Percentiles rank a stretch among this genome's conserved stretches.
Conservation (phyloP, 2,113 vertebrate species). For the Tonatia bakeri region DNA sequence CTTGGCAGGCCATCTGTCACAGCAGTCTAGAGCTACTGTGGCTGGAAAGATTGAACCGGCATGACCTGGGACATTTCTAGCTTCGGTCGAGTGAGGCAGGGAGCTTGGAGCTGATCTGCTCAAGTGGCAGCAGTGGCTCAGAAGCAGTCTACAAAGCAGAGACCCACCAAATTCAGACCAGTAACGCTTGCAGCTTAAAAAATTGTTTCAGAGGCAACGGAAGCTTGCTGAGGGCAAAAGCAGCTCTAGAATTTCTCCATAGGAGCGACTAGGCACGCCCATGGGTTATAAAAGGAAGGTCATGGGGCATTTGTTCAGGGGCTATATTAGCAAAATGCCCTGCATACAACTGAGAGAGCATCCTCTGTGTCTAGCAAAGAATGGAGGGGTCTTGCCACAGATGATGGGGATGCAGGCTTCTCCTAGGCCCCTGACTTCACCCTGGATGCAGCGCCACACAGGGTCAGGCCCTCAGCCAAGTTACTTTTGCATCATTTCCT, state of each 20-base stretch:
- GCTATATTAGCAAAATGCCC: background rate
- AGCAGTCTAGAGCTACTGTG: background rate
- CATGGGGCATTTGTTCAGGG: background rate
- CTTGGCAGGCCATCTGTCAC: background rate
- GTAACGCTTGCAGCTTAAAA: background rate
- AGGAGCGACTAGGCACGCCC: background rate
- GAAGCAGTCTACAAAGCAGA: background rate
- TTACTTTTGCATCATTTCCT: background rate
- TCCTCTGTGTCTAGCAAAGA: background rate
- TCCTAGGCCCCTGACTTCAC: background rate
- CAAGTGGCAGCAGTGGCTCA: background rate
- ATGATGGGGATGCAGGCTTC: background rate
- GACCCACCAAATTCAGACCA: background rate
- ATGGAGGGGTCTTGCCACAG: background rate
- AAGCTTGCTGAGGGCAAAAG: background rate
- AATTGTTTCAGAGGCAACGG: background rate
- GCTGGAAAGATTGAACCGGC: background rate
- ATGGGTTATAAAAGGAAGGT: background rate
- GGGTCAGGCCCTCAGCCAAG: background rate
- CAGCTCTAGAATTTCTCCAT: background rate
- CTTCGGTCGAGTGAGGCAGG: background rate
- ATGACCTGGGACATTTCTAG: background rate
- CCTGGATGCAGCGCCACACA: background rate
- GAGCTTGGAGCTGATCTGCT: background rate
- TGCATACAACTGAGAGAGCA: background rate